Evolutionary conservation across 2,888 invertebrate genomes (phyloP).

Genomic region (Noctua pronuba): DNA sequence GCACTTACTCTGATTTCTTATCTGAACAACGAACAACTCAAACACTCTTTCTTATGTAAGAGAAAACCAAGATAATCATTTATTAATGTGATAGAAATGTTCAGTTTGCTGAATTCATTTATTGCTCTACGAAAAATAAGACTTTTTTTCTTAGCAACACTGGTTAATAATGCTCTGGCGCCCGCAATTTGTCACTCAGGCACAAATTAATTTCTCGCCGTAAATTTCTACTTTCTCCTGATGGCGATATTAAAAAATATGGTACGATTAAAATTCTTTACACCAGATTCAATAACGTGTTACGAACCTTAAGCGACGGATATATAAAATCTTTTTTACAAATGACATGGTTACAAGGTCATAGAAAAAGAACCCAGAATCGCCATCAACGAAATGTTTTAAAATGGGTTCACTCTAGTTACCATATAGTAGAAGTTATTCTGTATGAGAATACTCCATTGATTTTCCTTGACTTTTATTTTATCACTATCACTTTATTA

Average conservation of each 20-base stretch:
- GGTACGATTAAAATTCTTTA: conserved; percentile 45
- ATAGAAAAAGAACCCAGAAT: no score
- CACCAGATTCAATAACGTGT: conserved; percentile 34
- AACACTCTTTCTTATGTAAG: not conserved
- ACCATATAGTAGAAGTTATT: no score
- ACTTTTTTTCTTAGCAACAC: conserved; percentile 14
- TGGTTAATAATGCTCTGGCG: conserved; percentile 31
- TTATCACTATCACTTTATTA: no score
- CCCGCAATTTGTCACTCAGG: conserved; percentile 48
- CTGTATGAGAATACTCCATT: no score
- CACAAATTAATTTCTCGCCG: conserved; percentile 38
- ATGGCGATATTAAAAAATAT: conserved; percentile 50
- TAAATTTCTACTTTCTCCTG: conserved; percentile 38
- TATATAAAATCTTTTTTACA: not conserved
- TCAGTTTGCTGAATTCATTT: conserved; percentile 1
- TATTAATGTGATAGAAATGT: not conserved
- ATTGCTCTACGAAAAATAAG: conserved; percentile 1
- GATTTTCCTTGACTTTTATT: no score
- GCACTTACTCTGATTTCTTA: not conserved
- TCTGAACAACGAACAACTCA: not conserved
- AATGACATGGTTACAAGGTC: no score
- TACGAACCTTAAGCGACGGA: not conserved
- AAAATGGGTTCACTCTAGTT: no score
- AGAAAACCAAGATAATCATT: not conserved
- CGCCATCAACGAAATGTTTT: no score